Evolutionary conservation across 2,888 invertebrate species (phyloP).

Genomic region (Gymnoscelis rufifasciata): DNA sequence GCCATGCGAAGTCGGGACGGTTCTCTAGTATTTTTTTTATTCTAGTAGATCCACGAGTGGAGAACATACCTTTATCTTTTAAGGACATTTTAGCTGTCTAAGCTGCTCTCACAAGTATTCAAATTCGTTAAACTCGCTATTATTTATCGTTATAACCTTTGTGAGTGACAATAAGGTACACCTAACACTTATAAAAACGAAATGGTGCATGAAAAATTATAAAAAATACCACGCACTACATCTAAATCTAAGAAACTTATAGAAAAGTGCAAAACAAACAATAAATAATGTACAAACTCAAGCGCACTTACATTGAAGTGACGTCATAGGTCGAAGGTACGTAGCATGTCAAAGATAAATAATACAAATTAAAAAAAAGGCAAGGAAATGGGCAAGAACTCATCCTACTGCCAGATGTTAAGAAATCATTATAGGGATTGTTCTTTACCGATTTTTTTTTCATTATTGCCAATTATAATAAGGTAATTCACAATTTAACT

Average conservation of each 20-base stretch:
- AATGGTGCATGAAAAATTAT: conserved; percentile 71
- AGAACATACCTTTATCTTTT: no score
- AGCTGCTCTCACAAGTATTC: no score
- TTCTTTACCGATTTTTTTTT: no score
- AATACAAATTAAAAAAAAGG: conserved; percentile 33
- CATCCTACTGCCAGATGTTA: neutral
- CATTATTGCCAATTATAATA: no score
- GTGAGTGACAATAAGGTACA: conserved; percentile 10
- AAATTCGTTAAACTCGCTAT: no score
- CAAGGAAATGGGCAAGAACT: conserved; percentile 4
- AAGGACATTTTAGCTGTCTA: no score
- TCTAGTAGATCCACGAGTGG: no score
- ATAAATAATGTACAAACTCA: conserved; percentile 41
- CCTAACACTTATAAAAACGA: conserved; percentile 49
- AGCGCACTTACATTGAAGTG: conserved; percentile 75
- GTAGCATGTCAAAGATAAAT: conserved; percentile 71
- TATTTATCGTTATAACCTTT: neutral
- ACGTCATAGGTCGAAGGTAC: conserved; percentile 60
- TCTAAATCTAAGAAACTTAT: conserved; percentile 52
- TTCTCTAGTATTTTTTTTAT: no score
- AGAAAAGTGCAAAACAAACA: conserved; percentile 63
- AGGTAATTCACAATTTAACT: no score
- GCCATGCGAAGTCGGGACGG: no score
- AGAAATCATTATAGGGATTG: neutral
- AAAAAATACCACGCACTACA: conserved; percentile 57